These are phyloP conservation scores for Trachops cirrhosus DNA, from an alignment of 2,797 vertebrate species.

Conservation along the genomic window DNA sequence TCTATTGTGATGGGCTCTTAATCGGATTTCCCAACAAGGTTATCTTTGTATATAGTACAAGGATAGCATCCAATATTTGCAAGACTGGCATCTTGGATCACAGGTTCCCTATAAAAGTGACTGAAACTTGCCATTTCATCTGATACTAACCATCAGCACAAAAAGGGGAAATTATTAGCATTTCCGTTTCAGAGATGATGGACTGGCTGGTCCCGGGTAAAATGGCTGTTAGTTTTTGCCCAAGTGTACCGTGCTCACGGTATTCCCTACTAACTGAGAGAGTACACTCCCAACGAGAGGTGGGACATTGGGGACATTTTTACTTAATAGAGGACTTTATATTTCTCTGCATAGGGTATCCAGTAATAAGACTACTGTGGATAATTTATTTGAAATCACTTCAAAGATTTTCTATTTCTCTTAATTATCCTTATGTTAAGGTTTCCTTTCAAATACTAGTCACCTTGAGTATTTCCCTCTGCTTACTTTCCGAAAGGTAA, in stretches of 20 bases:
- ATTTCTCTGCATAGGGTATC: constrained; percentile 28
- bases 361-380: constrained; percentile 46
- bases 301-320: background rate
- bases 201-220: background rate
- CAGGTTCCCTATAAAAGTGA: background rate
- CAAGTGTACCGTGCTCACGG: background rate
- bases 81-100: background rate
- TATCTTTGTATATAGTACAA: background rate
- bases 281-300: background rate
- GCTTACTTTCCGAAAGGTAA: constrained; percentile 32
- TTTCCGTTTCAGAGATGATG: background rate
- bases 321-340: background rate
- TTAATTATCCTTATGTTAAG: constrained; percentile 47
- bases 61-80: background rate
- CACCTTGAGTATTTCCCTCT: background rate
- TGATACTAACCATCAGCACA: background rate
- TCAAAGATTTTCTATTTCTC: constrained; percentile 41
- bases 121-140: background rate
- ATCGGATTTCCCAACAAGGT: background rate
- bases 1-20: background rate
- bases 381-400: constrained; percentile 51
- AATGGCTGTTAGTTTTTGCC: background rate
- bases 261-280: background rate
- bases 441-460: constrained; percentile 42
- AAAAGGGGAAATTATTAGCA: background rate